A percentile compares a stretch with the other conserved stretches of the same genome.
Evolutionary conservation across 2,113 vertebrate species (phyloP).

Genomic region (Benitochromis conjunctus): DNA sequence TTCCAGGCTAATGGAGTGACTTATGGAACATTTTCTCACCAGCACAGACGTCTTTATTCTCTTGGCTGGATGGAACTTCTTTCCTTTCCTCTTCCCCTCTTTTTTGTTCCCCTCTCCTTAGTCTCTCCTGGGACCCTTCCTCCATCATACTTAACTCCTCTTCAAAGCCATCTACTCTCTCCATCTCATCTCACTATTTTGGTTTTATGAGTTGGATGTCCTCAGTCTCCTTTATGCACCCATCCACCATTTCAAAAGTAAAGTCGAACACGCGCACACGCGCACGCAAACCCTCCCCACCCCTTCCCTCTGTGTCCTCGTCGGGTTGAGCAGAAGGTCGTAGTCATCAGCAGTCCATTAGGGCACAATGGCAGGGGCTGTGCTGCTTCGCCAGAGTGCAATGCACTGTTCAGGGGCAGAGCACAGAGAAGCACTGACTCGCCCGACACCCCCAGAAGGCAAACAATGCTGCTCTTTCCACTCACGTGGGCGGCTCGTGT

Average conservation of each 20-base stretch:
- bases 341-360: conserved; percentile 67
- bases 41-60: conserved; percentile 37
- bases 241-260: conserved; percentile 41
- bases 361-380: conserved; percentile 52
- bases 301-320: conserved; percentile 1
- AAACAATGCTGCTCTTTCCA: not conserved
- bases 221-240: conserved; percentile 58
- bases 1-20: conserved; percentile 26
- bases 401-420: conserved; percentile 18
- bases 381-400: conserved; percentile 36
- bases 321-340: conserved; percentile 67
- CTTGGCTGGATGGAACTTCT: conserved; percentile 38
- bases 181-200: conserved; percentile 53
- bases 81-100: not conserved
- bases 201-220: conserved; percentile 64
- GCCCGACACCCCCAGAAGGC: conserved; percentile 12
- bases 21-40: conserved; percentile 51
- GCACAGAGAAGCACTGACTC: not conserved
- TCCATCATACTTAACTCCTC: conserved; percentile 55
- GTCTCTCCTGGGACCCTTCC: conserved; percentile 41
- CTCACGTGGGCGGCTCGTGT: not conserved
- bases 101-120: not conserved
- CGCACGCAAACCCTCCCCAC: not conserved
- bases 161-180: conserved; percentile 51
- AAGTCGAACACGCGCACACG: conserved; percentile 6